Percentiles rank a stretch among this genome's conserved stretches.
Evolutionary conservation across 2,797 vertebrate species (phyloP).

Genomic region (Pogonophryne albipinna): DNA sequence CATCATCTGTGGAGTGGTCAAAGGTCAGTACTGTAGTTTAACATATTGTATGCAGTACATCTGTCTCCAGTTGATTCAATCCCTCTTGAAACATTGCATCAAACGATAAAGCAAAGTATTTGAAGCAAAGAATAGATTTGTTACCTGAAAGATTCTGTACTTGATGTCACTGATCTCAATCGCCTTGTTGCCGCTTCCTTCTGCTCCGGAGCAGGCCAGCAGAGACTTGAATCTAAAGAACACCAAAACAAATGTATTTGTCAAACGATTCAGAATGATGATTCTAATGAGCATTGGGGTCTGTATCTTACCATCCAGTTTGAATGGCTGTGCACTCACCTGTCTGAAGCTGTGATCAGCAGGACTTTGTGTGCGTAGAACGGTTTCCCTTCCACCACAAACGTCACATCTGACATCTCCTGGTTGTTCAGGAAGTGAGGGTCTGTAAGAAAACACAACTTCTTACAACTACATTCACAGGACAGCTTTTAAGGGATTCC

Average conservation of each 20-base stretch:
- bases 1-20: conserved; percentile 88
- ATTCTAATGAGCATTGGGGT: neutral
- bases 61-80: neutral
- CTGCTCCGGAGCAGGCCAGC: conserved; percentile 88
- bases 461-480: conserved; percentile 11
- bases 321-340: conserved; percentile 79
- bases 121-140: neutral
- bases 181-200: conserved; percentile 84
- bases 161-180: conserved; percentile 93
- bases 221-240: conserved; percentile 91
- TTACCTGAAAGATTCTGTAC: conserved; percentile 95
- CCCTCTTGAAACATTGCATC: neutral
- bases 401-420: conserved; percentile 98
- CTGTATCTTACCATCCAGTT: neutral
- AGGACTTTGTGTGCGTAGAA: conserved; percentile 97
- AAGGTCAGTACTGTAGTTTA: neutral
- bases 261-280: neutral
- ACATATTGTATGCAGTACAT: neutral
- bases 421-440: conserved; percentile 97
- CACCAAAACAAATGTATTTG: neutral
- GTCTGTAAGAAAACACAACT: conserved; percentile 80
- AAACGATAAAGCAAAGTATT: neutral
- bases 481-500: neutral
- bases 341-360: conserved; percentile 95
- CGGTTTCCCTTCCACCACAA: conserved; percentile 93